phyloP scores from a whole-genome alignment of 1,140 invertebrate genomes.

The Dolichoris vasculosae region DNA sequence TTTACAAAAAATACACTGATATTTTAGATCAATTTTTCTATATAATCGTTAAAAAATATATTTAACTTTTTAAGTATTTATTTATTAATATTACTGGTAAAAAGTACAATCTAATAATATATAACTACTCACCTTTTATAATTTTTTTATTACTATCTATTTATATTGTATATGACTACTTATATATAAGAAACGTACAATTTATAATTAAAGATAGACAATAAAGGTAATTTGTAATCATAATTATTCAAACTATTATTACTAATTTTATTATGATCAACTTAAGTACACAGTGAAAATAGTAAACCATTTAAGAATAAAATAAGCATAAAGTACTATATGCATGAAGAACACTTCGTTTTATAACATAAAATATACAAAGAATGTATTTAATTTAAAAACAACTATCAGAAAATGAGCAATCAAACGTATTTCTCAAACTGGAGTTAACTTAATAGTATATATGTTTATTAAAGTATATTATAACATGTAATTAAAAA shows the following conservation, averaged over 20 bases:
- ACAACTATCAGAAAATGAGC: background rate
- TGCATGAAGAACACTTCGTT: background rate
- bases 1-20: too few species aligned
- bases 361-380: background rate
- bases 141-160: background rate
- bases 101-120: background rate
- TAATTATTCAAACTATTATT: background rate
- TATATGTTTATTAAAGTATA: too few species aligned
- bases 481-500: background rate
- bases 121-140: conserved; percentile 15
- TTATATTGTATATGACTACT: background rate
- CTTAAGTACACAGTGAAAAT: background rate
- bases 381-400: background rate
- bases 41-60: too few species aligned
- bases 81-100: background rate
- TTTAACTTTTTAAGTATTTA: background rate
- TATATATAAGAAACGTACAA: background rate
- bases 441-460: too few species aligned
- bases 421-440: background rate
- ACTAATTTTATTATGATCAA: conserved; percentile 22
- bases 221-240: conserved; percentile 20
- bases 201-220: background rate
- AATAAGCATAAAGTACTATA: background rate
- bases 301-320: background rate
- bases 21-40: too few species aligned